Evolutionary conservation across 2,888 invertebrate species (phyloP).

Genomic region (Pristionchus maxplancki): DNA sequence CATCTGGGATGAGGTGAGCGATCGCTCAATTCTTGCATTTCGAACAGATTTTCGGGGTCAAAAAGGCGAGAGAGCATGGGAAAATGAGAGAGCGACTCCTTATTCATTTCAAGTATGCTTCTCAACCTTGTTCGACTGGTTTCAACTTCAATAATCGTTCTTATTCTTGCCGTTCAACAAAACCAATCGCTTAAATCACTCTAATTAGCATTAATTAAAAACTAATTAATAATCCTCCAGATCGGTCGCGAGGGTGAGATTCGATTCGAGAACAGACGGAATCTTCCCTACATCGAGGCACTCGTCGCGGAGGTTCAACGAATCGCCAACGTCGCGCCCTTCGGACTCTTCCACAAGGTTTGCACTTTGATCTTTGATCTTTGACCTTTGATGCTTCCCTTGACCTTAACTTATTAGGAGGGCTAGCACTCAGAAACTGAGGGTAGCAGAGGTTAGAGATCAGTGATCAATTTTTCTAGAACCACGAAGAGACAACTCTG

Average conservation of each 20-base stretch:
- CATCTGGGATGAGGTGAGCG: slow-evolving; percentile 49
- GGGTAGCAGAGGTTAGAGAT: not conserved
- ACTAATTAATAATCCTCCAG: not conserved
- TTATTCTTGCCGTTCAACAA: not conserved
- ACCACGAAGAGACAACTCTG: slow-evolving; percentile 46
- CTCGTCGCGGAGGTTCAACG: slow-evolving; percentile 49
- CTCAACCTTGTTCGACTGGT: too few species aligned
- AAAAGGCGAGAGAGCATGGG: not conserved
- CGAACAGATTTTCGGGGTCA: too few species aligned
- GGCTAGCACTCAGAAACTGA: too few species aligned
- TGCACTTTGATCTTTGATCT: not conserved
- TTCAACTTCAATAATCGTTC: too few species aligned
- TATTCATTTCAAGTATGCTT: not conserved
- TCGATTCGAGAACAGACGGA: slow-evolving; percentile 42
- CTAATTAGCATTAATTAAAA: not conserved
- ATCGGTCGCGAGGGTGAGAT: slow-evolving; percentile 38
- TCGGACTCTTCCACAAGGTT: slow-evolving; percentile 46
- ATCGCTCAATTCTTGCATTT: too few species aligned
- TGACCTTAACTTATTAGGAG: too few species aligned
- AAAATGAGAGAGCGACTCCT: not conserved
- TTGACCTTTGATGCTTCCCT: too few species aligned
- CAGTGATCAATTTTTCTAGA: slow-evolving; percentile 3
- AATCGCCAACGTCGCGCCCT: slow-evolving; percentile 42
- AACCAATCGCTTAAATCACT: too few species aligned
- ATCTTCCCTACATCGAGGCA: slow-evolving; percentile 53